Evolutionary conservation across 2,888 invertebrate species (phyloP), one percentile per base, ranked within the genome.

Genomic region (Epirrhoe alternata): DNA sequence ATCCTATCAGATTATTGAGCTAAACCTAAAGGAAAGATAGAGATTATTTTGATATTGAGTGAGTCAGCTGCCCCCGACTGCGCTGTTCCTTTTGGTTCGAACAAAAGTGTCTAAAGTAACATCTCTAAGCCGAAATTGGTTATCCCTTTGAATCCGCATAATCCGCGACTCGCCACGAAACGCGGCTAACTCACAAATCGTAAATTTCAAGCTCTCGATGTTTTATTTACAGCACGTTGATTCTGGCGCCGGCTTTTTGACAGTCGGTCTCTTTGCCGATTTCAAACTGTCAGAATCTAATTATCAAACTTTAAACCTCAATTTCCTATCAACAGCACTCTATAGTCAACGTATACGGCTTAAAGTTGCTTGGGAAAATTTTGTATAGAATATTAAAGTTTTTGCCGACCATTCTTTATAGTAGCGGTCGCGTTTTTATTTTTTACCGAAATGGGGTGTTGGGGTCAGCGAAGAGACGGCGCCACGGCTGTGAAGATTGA

Each of bases 231-330:
- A 80, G 78, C 88, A 77, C 84, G 80, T 81, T 80, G 82, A 79
- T 81, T 76, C 79, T 87, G 91, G 91, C 91, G 92, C 91, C 92
- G 87, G 78, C 81, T 86, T 88, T 88, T 90, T 90, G 91, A 91
- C 91, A 90, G 88, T 86, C 92, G 92, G 90, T 82, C 76, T 86
- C 90, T 92, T 92, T 92, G 89, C 83, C 81, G 84, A 85, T 85
- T 85, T 85, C 87, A 83, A 89, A 84, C 89, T 90, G 91, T 90
- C 90, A 87, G 90, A 92, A 92, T 92, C 89, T 90, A 91, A 92
- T 92, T 92, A 92, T 86, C 82, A 85, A 84, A 80, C 74, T 78
- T 75, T 75, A 69, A 63, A 69, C 67, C 66, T 69, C 64, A 67
- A 71, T 74, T 66, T 78, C 53, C 82, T 51, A 53, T 55, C 53